Conservation (phyloP, 2,888 invertebrate species). For the Erebia palarica region DNA sequence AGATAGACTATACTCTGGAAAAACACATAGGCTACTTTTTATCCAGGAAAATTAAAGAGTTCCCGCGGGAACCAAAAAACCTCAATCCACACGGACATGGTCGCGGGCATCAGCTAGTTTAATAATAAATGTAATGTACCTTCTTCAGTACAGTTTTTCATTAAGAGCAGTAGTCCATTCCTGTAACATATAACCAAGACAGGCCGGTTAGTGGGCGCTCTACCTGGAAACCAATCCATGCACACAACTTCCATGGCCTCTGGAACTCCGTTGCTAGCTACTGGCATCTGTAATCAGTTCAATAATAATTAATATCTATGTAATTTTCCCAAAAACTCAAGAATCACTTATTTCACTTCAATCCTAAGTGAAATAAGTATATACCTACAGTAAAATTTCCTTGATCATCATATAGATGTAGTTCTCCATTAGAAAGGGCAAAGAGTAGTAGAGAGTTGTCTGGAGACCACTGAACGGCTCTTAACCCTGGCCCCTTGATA, state of each 20-base stretch:
- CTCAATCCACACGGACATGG: too few species aligned
- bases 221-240: conserved; percentile 94
- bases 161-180: conserved; percentile 93
- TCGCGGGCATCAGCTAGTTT: too few species aligned
- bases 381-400: conserved; percentile 87
- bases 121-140: conserved; percentile 68
- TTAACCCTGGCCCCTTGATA: conserved; percentile 91
- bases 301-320: not conserved
- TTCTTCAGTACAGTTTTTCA: conserved; percentile 95
- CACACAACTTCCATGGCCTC: conserved; percentile 86
- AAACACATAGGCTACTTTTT: too few species aligned
- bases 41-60: too few species aligned
- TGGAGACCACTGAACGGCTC: conserved; percentile 98
- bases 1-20: too few species aligned
- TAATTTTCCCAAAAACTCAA: not conserved
- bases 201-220: conserved; percentile 88
- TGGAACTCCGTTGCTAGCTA: conserved; percentile 85
- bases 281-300: conserved; percentile 85
- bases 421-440: conserved; percentile 94
- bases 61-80: too few species aligned
- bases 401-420: conserved; percentile 96
- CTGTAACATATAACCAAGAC: conserved; percentile 93
- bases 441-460: conserved; percentile 95
- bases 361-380: not conserved
- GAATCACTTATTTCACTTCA: too few species aligned